phyloP scores from a whole-genome alignment of 2,113 vertebrate species.

The Apodemus speciosus region DNA sequence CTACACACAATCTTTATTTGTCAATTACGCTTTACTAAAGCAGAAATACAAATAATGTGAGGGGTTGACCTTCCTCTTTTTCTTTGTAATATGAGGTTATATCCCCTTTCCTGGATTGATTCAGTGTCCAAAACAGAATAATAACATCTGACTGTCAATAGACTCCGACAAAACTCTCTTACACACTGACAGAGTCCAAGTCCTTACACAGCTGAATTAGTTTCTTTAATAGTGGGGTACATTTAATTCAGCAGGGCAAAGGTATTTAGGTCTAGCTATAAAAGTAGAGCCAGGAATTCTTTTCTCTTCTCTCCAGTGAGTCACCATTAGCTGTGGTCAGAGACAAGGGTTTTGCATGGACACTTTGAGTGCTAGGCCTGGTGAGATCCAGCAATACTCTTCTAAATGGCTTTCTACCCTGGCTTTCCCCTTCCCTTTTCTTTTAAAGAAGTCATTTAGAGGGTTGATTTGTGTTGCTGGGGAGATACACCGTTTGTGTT shows the following conservation, averaged over 20 bases:
- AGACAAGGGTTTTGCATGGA: fast-evolving
- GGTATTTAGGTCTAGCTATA: background rate
- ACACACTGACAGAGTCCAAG: background rate
- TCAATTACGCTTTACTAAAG: background rate
- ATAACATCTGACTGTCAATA: background rate
- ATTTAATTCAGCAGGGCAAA: background rate
- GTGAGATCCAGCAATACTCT: background rate
- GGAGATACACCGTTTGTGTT: background rate
- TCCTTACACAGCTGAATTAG: background rate
- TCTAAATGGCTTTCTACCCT: background rate
- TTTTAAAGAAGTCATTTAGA: background rate
- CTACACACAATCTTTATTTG: background rate
- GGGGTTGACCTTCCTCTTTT: background rate
- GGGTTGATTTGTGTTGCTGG: background rate
- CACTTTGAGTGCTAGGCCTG: background rate
- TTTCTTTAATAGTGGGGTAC: background rate
- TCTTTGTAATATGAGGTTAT: background rate
- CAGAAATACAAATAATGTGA: background rate
- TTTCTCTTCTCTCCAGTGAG: background rate
- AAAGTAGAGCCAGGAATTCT: background rate
- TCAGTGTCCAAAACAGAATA: background rate
- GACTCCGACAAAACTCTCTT: background rate
- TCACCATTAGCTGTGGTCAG: background rate
- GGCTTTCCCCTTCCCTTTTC: background rate
- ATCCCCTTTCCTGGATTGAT: background rate